These are phyloP conservation scores for Drosophila ochracea DNA, from an alignment of 2,888 invertebrate genomes.

Conservation along the genomic window DNA sequence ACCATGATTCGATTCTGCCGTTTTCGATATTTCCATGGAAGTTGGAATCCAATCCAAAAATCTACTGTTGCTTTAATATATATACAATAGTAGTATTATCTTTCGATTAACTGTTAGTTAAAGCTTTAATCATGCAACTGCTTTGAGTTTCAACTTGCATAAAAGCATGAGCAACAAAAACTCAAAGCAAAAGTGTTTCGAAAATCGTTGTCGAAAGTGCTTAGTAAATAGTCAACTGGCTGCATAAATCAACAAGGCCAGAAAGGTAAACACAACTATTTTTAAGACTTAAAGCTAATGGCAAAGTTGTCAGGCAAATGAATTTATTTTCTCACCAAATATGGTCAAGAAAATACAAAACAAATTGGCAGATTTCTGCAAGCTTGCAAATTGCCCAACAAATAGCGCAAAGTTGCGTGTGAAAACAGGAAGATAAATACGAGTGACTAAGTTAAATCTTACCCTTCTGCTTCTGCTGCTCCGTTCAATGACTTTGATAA, in stretches of 20 bases:
- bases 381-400: constrained; percentile 55
- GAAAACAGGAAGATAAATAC: constrained; percentile 63
- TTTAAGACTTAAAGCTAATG: constrained; percentile 38
- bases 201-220: constrained; percentile 11
- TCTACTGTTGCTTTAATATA: not conserved
- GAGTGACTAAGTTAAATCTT: constrained; percentile 36
- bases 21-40: too few species aligned
- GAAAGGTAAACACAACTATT: constrained; percentile 39
- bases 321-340: constrained; percentile 45
- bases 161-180: not conserved
- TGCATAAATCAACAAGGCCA: constrained; percentile 27
- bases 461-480: constrained; percentile 10
- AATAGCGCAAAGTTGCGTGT: constrained; percentile 46
- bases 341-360: constrained; percentile 34
- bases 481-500: constrained; percentile 62
- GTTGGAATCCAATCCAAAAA: too few species aligned
- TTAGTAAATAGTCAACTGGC: constrained; percentile 24
- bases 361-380: constrained; percentile 35
- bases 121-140: not conserved
- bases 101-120: not conserved
- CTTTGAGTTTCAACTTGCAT: not conserved
- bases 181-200: not conserved
- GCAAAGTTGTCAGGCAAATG: constrained; percentile 27
- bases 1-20: too few species aligned
- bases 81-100: not conserved